Conservation (phyloP, 2,888 invertebrate species). For the Athalia circularis region DNA sequence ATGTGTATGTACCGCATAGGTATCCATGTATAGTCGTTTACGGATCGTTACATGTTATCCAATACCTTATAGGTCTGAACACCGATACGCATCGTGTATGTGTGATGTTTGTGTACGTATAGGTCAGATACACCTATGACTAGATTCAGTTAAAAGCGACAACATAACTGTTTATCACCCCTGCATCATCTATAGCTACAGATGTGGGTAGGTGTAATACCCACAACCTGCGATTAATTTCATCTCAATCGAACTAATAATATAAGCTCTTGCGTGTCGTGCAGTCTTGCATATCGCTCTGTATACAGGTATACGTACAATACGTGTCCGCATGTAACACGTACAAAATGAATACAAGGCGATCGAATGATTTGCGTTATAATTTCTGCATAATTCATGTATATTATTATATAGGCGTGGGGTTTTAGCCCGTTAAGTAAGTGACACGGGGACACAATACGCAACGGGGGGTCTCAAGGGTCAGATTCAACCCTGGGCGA, state of each 20-base stretch:
- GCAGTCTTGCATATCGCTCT: no score
- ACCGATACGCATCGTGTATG: neutral
- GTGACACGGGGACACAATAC: conserved; percentile 69
- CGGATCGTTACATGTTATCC: conserved; percentile 44
- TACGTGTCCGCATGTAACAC: no score
- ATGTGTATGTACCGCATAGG: neutral
- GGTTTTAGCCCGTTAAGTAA: conserved; percentile 56
- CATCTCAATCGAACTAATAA: neutral
- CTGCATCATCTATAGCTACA: neutral
- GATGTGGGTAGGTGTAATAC: neutral
- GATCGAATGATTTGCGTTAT: no score
- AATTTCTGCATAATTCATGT: neutral
- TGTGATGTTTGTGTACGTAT: no score
- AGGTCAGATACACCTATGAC: no score
- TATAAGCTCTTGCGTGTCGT: no score
- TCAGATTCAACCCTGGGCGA: conserved; percentile 67
- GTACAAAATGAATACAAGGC: no score
- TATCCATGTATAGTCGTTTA: conserved; percentile 1
- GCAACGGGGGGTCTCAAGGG: conserved; percentile 54
- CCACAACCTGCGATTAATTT: neutral
- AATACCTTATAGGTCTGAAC: conserved; percentile 51
- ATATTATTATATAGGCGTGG: conserved; percentile 15
- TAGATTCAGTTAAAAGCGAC: conserved; percentile 24
- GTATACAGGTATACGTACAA: no score
- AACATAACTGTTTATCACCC: conserved; percentile 34